Conservation (phyloP, 2,113 vertebrate genomes). For the Larimichthys crocea region DNA sequence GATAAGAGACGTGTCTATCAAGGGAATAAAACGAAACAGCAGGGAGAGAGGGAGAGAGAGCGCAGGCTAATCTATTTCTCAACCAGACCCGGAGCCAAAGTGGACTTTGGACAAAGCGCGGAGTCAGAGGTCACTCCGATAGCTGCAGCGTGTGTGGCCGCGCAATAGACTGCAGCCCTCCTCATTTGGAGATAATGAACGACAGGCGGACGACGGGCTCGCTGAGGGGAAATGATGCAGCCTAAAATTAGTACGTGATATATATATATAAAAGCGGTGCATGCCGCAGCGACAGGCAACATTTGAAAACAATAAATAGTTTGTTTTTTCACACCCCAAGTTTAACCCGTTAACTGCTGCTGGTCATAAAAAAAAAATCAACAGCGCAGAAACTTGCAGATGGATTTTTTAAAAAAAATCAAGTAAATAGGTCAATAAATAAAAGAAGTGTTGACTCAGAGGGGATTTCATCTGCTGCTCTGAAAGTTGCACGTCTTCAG, state of each 20-base stretch:
- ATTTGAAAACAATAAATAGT: neutral
- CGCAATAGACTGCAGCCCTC: neutral
- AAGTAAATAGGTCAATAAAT: too few species aligned
- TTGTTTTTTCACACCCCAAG: too few species aligned
- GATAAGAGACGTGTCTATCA: neutral
- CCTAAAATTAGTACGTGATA: neutral
- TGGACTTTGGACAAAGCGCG: conserved; percentile 71
- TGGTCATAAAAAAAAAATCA: neutral
- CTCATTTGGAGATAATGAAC: conserved; percentile 17
- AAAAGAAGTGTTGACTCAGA: neutral
- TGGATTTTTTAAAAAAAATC: too few species aligned
- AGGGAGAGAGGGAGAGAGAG: neutral
- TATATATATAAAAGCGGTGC: neutral
- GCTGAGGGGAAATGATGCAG: neutral
- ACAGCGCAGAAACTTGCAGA: too few species aligned
- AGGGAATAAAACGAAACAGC: neutral
- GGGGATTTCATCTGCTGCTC: neutral
- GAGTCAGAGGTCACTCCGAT: conserved; percentile 75
- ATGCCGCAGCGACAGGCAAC: neutral
- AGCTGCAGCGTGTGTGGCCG: conserved; percentile 60
- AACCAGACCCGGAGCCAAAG: conserved; percentile 35
- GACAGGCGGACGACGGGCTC: neutral
- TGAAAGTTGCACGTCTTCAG: neutral
- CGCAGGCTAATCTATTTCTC: conserved; percentile 50
- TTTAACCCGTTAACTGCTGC: conserved; percentile 9